Conservation (phyloP, 2,797 vertebrate species). For the Macropodus opercularis region DNA sequence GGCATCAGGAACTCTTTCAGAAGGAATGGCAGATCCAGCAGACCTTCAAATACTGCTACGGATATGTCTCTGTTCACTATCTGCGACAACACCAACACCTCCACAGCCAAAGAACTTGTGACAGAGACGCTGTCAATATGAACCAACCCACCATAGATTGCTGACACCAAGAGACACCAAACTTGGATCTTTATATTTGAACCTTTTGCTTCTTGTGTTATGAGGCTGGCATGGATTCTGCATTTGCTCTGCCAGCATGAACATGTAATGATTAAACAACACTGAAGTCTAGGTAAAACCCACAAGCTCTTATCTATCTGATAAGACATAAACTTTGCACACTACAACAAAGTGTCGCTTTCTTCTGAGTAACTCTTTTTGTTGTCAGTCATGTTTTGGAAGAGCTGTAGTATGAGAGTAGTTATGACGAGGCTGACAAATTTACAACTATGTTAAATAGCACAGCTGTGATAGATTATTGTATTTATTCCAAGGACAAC, state of each 20-base stretch:
- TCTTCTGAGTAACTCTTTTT: not conserved
- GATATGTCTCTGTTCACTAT: slow-evolving; percentile 57
- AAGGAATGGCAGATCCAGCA: slow-evolving; percentile 37
- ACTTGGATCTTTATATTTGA: slow-evolving; percentile 12
- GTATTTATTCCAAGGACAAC: too few species aligned
- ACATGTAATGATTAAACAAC: slow-evolving; percentile 69
- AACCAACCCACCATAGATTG: slow-evolving; percentile 20
- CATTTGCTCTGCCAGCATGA: slow-evolving; percentile 24
- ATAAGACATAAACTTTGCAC: slow-evolving; percentile 70
- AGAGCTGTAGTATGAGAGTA: not conserved
- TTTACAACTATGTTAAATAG: too few species aligned
- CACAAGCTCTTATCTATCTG: slow-evolving; percentile 48
- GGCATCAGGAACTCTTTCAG: slow-evolving; percentile 71
- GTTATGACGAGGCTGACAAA: not conserved
- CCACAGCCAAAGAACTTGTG: slow-evolving; percentile 33
- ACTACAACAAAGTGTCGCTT: not conserved
- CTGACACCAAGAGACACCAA: slow-evolving; percentile 1
- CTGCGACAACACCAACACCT: slow-evolving; percentile 10
- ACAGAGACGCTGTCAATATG: slow-evolving; percentile 71
- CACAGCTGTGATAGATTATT: too few species aligned
- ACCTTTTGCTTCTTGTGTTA: not conserved
- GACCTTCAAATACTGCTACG: not conserved
- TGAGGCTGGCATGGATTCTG: slow-evolving; percentile 6
- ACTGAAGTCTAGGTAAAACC: slow-evolving; percentile 34
- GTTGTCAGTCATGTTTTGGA: not conserved